Conservation (phyloP, 64 coral and sea anemone genomes). For the Pachyseris speciosa region DNA sequence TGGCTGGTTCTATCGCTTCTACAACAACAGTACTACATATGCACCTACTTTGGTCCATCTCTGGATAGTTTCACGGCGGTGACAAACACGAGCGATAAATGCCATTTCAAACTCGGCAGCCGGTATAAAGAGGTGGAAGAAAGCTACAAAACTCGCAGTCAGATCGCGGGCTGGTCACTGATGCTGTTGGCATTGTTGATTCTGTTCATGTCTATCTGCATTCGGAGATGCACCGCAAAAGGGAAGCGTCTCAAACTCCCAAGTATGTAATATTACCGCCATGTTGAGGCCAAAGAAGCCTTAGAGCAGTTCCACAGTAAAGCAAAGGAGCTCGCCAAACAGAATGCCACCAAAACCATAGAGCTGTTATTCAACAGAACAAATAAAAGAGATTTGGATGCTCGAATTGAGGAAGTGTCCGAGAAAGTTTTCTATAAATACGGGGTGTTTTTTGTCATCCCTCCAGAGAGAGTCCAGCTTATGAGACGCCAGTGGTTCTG, state of each 20-base stretch:
- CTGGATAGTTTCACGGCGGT: not conserved
- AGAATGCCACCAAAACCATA: not conserved
- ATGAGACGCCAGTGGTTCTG: not conserved
- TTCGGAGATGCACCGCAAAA: not conserved
- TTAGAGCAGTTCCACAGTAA: not conserved
- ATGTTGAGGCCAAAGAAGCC: slow-evolving; percentile 4
- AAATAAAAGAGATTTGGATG: not conserved
- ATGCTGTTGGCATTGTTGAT: not conserved
- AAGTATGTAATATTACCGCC: not conserved
- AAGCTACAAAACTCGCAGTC: not conserved
- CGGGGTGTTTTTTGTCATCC: not conserved
- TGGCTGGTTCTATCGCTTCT: slow-evolving; percentile 24
- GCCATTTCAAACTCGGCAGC: not conserved
- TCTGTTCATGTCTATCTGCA: not conserved
- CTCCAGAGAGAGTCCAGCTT: slow-evolving; percentile 10
- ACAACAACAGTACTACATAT: slow-evolving; percentile 24
- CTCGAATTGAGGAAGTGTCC: not conserved
- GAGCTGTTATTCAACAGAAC: not conserved
- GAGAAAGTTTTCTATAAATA: not conserved
- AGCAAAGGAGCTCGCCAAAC: slow-evolving; percentile 24
- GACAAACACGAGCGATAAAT: not conserved
- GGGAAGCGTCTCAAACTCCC: not conserved
- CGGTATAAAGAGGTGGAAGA: not conserved
- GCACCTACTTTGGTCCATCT: slow-evolving; percentile 10
- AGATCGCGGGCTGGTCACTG: slow-evolving; percentile 3